Percentiles rank a stretch among this genome's conserved stretches.
Evolutionary conservation across 2,888 invertebrate genomes (phyloP).

Genomic region (Perizoma flavofasciatum): DNA sequence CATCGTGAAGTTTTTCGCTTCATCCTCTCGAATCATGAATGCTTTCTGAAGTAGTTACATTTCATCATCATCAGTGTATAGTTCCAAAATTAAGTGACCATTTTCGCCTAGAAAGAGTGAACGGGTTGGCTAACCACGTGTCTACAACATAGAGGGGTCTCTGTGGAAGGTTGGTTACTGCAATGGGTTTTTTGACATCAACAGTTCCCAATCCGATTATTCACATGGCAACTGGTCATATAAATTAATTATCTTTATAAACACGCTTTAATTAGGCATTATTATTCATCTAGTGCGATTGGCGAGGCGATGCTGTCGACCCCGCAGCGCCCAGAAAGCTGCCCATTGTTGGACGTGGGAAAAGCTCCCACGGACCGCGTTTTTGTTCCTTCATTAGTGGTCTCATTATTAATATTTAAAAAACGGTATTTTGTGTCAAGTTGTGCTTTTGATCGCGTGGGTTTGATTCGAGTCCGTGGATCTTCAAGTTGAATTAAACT

Average conservation of each 20-base stretch:
- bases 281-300: constrained; percentile 59
- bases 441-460: constrained; percentile 40
- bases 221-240: constrained; percentile 46
- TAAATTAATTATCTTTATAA: constrained; percentile 76
- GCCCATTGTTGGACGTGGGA: constrained; percentile 57
- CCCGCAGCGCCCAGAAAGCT: constrained; percentile 55
- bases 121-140: too few species aligned
- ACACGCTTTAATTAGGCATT: constrained; percentile 72
- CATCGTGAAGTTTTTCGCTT: neutral
- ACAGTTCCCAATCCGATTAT: constrained; percentile 38
- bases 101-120: too few species aligned
- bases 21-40: too few species aligned
- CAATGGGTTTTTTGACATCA: constrained; percentile 40
- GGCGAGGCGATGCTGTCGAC: constrained; percentile 49
- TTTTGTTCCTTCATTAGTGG: constrained; percentile 71
- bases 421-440: constrained; percentile 70
- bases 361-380: constrained; percentile 59
- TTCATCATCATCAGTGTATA: too few species aligned
- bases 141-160: too few species aligned
- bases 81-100: too few species aligned
- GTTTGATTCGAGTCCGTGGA: constrained; percentile 25
- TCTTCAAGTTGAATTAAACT: constrained; percentile 2
- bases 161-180: constrained; percentile 2
- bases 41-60: too few species aligned
- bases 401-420: constrained; percentile 77